These are phyloP conservation scores for Sphenodon punctatus DNA, from an alignment of 2,797 vertebrate genomes.

Conservation along the genomic window DNA sequence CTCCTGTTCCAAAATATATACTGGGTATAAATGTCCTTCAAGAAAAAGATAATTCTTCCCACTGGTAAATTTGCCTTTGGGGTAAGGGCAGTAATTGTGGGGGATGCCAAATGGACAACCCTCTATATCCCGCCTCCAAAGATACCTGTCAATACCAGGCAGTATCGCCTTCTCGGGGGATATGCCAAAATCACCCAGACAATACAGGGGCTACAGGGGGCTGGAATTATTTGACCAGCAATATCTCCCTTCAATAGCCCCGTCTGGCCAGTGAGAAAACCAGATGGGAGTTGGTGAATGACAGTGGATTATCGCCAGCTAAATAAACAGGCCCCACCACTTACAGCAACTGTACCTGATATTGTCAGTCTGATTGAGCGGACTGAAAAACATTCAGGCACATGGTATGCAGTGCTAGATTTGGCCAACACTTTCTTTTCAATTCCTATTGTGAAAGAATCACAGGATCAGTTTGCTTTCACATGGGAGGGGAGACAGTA, in stretches of 20 bases:
- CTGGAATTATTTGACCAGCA: not conserved
- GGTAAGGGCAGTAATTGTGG: not conserved
- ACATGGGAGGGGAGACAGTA: no score
- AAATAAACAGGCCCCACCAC: not conserved
- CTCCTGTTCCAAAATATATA: not conserved
- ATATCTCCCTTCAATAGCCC: not conserved
- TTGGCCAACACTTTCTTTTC: not conserved
- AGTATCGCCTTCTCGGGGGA: not conserved
- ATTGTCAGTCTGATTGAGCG: not conserved
- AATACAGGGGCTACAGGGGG: not conserved
- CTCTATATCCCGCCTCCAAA: no score
- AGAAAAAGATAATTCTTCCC: not conserved
- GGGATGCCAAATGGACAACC: not conserved
- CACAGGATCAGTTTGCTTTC: no score
- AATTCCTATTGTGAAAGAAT: no score
- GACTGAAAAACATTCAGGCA: not conserved
- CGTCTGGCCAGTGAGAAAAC: not conserved
- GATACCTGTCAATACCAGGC: not conserved
- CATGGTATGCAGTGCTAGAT: not conserved
- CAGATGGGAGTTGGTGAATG: not conserved
- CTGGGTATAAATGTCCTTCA: not conserved
- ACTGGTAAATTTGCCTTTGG: not conserved
- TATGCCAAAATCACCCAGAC: not conserved
- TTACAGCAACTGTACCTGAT: not conserved
- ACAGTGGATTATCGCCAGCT: not conserved